These are phyloP conservation scores for Lagopus muta DNA, from an alignment of 2,113 vertebrate genomes.

Conservation along the genomic window DNA sequence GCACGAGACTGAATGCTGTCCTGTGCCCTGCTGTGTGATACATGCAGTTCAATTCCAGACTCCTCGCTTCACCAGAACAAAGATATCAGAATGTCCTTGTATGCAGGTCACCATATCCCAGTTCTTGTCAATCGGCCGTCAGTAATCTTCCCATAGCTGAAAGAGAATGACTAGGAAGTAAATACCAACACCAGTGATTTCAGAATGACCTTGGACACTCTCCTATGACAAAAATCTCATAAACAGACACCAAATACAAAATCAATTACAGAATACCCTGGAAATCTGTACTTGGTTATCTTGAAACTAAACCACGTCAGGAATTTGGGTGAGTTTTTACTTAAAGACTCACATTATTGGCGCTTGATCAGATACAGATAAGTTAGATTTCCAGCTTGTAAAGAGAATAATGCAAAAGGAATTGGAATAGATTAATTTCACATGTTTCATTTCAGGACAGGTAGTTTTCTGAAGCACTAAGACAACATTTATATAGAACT, in stretches of 20 bases:
- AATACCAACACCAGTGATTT: neutral
- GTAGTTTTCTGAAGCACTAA: constrained; percentile 29
- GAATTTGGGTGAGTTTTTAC: constrained; percentile 53
- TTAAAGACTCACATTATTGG: constrained; percentile 47
- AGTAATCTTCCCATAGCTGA: neutral
- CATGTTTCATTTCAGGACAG: constrained; percentile 71
- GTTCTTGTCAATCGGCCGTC: neutral
- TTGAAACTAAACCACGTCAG: constrained; percentile 59
- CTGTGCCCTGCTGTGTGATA: neutral
- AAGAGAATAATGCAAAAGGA: constrained; percentile 65
- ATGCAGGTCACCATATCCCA: neutral
- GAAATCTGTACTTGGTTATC: constrained; percentile 75
- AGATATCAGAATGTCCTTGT: neutral
- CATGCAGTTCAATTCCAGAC: neutral
- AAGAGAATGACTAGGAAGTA: neutral
- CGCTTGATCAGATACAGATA: constrained; percentile 76
- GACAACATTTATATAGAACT: neutral
- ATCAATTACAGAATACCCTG: constrained; percentile 20
- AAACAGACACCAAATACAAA: constrained; percentile 24
- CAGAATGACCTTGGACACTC: constrained; percentile 8
- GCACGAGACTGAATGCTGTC: neutral
- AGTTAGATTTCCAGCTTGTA: constrained; percentile 68
- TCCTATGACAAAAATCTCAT: neutral
- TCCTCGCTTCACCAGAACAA: neutral
- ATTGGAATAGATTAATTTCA: constrained; percentile 76